Base-by-base conservation (phyloP, 2,888 invertebrate genomes). In the Brassicogethes aeneus region DNA sequence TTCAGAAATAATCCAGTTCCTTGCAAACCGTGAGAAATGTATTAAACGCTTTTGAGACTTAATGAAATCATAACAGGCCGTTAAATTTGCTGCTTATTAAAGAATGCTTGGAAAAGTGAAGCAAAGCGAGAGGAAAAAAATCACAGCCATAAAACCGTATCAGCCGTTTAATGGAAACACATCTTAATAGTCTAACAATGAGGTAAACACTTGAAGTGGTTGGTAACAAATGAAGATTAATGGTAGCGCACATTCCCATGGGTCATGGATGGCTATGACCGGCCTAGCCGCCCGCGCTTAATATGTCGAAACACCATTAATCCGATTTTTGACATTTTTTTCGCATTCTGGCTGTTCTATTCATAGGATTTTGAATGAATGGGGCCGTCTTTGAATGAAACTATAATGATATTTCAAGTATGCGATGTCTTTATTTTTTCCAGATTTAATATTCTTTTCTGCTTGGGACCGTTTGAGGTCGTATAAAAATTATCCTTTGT, bases 161-260 rank as follows among this genome's bases (percentile, higher is more conserved):
- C 50, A 48, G n/a, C 36, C 37, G 41, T 45, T 55, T 53, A 58
- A 58, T 53, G 51, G 54, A 50, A 52, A 50, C 48, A 49, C 52
- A 54, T 55, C 55, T 52, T 57, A 59, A 59, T 54, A 50, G 55
- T 41, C 47, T 47, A 54, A 61, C 60, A 61, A 61, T 61, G 56
- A 57, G 52, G 56, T 59, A 61, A 64, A 61, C 59, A 62, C 56
- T 61, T 62, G 60, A 65, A 66, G 65, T 64, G 64, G 65, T 53
- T 56, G 66, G 61, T 60, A 66, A 66, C 66, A 66, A 66, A 66
- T 66, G 64, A 66, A 66, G 66, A 66, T 66, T 65, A 65, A 66
- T 65, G 64, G 58, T 53, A 44, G 51, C 49, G 55, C 55, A 55
- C 48, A 56, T 62, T 63, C 62, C 61, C 62, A 62, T 55, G 58